Evolutionary conservation across 2,888 invertebrate species (phyloP).

Genomic region (Pimpla rufipes): DNA sequence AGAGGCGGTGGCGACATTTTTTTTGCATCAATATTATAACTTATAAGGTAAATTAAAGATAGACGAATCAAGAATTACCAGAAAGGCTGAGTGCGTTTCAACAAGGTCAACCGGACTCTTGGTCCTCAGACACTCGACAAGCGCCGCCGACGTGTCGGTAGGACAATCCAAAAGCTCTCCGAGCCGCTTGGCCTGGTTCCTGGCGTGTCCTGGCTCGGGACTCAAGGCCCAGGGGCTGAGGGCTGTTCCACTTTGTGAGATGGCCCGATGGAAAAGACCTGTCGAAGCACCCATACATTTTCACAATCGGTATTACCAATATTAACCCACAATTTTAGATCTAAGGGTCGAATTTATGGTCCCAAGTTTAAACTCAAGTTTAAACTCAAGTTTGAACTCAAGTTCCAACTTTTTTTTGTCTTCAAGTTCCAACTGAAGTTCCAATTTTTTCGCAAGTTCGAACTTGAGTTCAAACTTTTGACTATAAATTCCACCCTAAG

Average conservation of each 20-base stretch:
- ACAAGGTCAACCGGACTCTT: constrained; percentile 88
- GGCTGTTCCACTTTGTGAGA: constrained; percentile 90
- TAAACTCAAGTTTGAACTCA: too few relatives aligned
- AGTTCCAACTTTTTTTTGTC: too few relatives aligned
- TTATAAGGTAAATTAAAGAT: too few relatives aligned
- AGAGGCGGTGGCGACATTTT: not conserved
- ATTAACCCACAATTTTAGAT: too few relatives aligned
- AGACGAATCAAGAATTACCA: constrained; percentile 85
- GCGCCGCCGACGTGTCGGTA: constrained; percentile 84
- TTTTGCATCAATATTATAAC: not conserved
- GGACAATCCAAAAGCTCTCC: constrained; percentile 88
- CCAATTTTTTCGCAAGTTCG: too few relatives aligned
- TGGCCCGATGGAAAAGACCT: constrained; percentile 90
- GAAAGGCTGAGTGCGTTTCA: constrained; percentile 88
- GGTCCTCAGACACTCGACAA: constrained; percentile 88
- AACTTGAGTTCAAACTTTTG: too few relatives aligned
- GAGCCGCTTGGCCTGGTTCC: constrained; percentile 87
- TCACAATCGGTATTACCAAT: too few relatives aligned
- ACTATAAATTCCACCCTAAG: too few relatives aligned
- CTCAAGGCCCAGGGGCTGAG: constrained; percentile 88
- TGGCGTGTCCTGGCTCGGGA: constrained; percentile 87
- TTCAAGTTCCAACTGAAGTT: too few relatives aligned
- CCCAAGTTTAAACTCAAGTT: too few relatives aligned
- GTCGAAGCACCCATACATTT: too few relatives aligned
- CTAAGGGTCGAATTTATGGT: too few relatives aligned